Percentiles rank a stretch among this genome's conserved stretches.
These are phyloP conservation scores for Drosophila sturtevanti DNA, from an alignment of 1,140 invertebrate genomes.

Conservation along the genomic window DNA sequence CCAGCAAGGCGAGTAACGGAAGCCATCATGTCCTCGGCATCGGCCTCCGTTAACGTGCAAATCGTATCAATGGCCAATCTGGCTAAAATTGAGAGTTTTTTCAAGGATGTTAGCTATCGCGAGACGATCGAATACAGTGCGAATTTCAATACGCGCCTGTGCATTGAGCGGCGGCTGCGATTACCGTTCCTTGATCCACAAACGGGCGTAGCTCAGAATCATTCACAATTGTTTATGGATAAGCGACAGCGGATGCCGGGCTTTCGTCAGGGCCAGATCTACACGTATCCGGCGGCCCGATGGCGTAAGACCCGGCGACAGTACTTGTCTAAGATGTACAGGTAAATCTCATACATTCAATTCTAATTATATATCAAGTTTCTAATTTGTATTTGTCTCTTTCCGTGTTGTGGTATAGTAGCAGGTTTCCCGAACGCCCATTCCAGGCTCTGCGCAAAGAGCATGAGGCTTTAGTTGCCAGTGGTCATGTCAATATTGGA, in stretches of 20 bases:
- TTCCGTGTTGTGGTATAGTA: background rate
- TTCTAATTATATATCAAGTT: background rate
- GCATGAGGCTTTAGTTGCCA: constrained; percentile 68
- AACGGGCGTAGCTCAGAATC: constrained; percentile 97
- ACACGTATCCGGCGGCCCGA: constrained; percentile 90
- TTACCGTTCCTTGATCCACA: constrained; percentile 98
- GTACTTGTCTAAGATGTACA: constrained; percentile 82
- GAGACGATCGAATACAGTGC: constrained; percentile 97
- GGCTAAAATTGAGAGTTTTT: constrained; percentile 91
- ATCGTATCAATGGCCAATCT: constrained; percentile 89
- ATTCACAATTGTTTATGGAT: constrained; percentile 95
- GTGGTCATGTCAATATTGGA: constrained; percentile 38
- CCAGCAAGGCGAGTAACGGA: background rate
- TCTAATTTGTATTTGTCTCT: background rate
- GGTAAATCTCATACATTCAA: constrained; percentile 43
- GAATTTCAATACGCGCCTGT: constrained; percentile 95
- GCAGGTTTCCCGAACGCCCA: constrained; percentile 77
- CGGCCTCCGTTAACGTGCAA: constrained; percentile 85
- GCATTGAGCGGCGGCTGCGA: constrained; percentile 94
- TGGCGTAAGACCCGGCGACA: constrained; percentile 82
- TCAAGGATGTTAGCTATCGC: constrained; percentile 94
- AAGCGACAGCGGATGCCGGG: constrained; percentile 95
- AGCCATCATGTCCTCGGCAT: constrained; percentile 56
- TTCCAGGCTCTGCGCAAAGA: constrained; percentile 81
- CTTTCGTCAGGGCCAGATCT: constrained; percentile 93